Conservation (phyloP, 2,888 invertebrate genomes). For the Tetragonisca angustula region DNA sequence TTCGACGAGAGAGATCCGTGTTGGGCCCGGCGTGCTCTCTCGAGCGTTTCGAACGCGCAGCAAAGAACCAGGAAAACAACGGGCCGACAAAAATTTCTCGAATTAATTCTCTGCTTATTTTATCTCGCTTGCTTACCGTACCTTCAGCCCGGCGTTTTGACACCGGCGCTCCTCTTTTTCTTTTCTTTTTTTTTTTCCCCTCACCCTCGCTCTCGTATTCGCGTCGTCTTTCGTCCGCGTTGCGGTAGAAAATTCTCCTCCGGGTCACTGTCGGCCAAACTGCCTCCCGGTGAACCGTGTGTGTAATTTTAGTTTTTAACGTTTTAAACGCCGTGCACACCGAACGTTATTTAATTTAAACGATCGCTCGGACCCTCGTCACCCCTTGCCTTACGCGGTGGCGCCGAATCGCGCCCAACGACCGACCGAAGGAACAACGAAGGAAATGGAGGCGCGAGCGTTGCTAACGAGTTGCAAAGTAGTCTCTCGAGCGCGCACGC, state of each 20-base stretch:
- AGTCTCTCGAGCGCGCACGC: conserved; percentile 34
- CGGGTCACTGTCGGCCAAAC: not conserved
- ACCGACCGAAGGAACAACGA: not conserved
- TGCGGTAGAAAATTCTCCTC: conserved; percentile 16
- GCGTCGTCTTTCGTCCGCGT: conserved; percentile 10
- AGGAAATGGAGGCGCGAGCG: conserved; percentile 32
- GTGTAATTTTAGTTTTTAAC: conserved; percentile 9
- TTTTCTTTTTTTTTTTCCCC: too few species aligned
- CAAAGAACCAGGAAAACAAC: conserved; percentile 44
- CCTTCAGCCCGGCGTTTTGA: conserved; percentile 66
- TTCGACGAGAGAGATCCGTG: conserved; percentile 64
- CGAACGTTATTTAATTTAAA: conserved; percentile 24
- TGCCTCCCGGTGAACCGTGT: not conserved
- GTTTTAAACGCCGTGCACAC: conserved; percentile 11
- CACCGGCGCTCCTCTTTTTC: conserved; percentile 58
- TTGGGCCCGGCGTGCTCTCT: conserved; percentile 69
- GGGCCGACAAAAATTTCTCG: conserved; percentile 73
- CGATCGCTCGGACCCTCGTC: not conserved
- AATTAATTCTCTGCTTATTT: conserved; percentile 80
- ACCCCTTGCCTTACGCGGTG: not conserved
- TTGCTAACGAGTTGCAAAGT: conserved; percentile 56
- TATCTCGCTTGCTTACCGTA: conserved; percentile 69
- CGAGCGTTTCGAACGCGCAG: conserved; percentile 67
- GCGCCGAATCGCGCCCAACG: not conserved
- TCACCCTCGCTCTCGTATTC: conserved; percentile 1